A percentile compares a stretch with the other conserved stretches of the same genome.
Conservation (phyloP, 2,797 vertebrate species). For the Aratinga solstitialis region DNA sequence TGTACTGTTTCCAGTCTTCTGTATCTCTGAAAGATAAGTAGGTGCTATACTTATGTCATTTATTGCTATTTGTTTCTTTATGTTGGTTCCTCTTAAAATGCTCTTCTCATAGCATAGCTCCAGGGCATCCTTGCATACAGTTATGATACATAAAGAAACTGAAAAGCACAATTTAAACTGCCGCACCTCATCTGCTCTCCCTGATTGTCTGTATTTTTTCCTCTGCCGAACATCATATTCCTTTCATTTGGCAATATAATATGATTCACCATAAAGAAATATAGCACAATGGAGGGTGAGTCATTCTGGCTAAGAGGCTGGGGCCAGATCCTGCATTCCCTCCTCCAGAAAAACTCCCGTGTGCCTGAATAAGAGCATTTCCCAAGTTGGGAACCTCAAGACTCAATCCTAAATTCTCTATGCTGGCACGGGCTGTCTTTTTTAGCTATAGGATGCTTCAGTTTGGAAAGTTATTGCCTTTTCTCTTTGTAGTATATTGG, state of each 20-base stretch:
- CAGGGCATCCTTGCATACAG: conserved; percentile 65
- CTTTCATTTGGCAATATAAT: conserved; percentile 51
- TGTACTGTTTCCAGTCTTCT: conserved; percentile 60
- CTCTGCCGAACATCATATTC: conserved; percentile 42
- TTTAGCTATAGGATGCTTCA: neutral
- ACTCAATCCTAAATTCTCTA: neutral
- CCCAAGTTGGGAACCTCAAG: neutral
- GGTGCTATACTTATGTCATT: conserved; percentile 64
- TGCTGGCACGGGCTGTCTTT: neutral
- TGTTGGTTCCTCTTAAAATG: conserved; percentile 66
- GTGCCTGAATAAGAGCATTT: neutral
- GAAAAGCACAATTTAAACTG: conserved; percentile 55
- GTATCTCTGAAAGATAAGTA: conserved; percentile 62
- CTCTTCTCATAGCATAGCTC: conserved; percentile 56
- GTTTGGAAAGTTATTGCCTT: neutral
- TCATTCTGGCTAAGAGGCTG: conserved; percentile 52
- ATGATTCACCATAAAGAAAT: conserved; percentile 37
- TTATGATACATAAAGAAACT: conserved; percentile 53
- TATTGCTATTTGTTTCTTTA: conserved; percentile 73
- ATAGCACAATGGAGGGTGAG: conserved; percentile 46
- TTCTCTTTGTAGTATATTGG: neutral
- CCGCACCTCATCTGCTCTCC: conserved; percentile 57
- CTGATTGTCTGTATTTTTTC: conserved; percentile 56
- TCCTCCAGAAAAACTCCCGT: neutral
- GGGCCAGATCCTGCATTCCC: neutral